Conservation (phyloP, 2,888 invertebrate genomes). For the Cantharis rustica region DNA sequence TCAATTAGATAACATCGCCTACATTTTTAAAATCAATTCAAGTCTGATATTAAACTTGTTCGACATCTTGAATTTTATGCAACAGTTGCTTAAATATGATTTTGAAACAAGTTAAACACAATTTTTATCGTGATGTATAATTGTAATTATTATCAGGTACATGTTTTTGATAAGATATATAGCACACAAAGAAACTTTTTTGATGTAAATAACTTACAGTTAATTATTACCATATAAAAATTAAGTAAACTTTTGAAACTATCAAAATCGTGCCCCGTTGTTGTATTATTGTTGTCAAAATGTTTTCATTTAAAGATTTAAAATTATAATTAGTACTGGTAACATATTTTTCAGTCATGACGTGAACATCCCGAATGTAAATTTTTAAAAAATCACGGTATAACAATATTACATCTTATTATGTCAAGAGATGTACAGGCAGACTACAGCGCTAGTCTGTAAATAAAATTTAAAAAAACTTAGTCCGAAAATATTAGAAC, state of each 20-base stretch:
- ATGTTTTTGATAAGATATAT: neutral
- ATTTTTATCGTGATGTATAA: neutral
- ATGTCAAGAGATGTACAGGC: neutral
- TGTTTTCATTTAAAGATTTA: neutral
- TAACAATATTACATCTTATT: neutral
- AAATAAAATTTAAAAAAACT: constrained; percentile 21
- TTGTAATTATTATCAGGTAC: neutral
- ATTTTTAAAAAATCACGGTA: neutral
- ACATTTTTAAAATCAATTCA: neutral
- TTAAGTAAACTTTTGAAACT: neutral
- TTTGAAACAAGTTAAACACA: neutral
- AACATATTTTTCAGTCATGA: neutral
- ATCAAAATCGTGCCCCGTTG: neutral
- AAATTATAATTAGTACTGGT: neutral
- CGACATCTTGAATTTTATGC: neutral
- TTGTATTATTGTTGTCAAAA: neutral
- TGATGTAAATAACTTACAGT: neutral
- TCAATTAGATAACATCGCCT: neutral
- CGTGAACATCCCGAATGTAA: neutral
- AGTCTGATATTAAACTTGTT: neutral
- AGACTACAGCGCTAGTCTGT: neutral
- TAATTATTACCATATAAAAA: neutral
- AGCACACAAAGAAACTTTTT: neutral
- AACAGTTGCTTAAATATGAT: neutral
- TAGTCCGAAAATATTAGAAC: constrained; percentile 48